phyloP scores from a whole-genome alignment of 2,113 vertebrate species.

The Parus major region DNA sequence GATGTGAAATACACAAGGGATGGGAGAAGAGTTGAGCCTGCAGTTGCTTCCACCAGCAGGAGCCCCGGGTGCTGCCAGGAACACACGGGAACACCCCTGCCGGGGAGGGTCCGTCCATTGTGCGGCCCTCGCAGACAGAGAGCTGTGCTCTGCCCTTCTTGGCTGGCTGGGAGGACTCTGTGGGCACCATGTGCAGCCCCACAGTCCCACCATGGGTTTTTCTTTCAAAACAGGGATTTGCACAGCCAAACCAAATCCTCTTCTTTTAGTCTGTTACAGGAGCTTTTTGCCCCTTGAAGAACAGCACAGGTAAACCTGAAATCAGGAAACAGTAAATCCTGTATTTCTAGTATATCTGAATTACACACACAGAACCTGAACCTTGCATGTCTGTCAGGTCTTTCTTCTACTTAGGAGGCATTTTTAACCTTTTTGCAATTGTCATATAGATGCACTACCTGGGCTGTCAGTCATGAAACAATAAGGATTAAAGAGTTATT shows the following conservation, averaged over 20 bases:
- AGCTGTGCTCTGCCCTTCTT: not conserved
- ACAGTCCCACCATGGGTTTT: accelerated
- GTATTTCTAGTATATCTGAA: not conserved
- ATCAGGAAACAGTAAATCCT: not conserved
- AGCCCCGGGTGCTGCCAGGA: not conserved
- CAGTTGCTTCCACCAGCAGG: no score
- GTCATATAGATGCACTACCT: not conserved
- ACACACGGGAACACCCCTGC: accelerated
- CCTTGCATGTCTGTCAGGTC: not conserved
- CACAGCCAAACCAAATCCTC: not conserved
- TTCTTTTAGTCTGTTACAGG: not conserved
- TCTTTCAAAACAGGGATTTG: not conserved
- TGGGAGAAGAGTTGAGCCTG: not conserved
- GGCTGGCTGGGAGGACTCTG: not conserved
- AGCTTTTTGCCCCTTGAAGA: not conserved
- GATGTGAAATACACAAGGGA: not conserved
- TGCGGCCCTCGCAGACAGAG: accelerated
- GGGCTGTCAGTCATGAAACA: not conserved
- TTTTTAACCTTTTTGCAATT: not conserved
- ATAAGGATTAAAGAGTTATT: not conserved
- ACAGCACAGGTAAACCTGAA: not conserved
- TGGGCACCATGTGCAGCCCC: accelerated
- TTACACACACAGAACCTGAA: not conserved
- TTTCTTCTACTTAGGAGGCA: not conserved
- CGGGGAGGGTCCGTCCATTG: accelerated